Evolutionary conservation across 2,797 vertebrate genomes (phyloP), one percentile per base, ranked within the genome.

Genomic region (Microhierax caerulescens): DNA sequence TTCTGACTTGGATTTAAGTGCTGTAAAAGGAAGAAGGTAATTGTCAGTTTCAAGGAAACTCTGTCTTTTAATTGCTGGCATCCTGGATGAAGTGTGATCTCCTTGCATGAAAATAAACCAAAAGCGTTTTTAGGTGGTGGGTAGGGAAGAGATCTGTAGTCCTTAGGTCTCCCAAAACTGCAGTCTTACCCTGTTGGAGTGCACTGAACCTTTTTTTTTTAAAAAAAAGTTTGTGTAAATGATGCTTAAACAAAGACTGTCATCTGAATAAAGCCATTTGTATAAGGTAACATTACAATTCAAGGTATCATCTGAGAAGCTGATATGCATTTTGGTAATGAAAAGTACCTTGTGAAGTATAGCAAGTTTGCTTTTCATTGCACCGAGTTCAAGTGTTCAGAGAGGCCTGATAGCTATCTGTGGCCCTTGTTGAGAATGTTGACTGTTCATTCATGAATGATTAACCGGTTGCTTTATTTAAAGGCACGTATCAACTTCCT

Each of bases 401-500:
- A 51, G 79, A 69, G 82, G 73, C 61, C 64, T 73, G 96, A 88
- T 93, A 92, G 61, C 10, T 85, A 85, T 92, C 86, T 94, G 34
- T 9, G 9, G 94, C 92, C 88, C 87, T 86, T 95, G 84, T 81
- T 93, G 86, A 57, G 85, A 91, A 94, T 80, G 78, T 93, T 96
- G 87, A 56, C 93, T 92, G 73, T 69, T 94, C 76, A 32, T 92
- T 97, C 83, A 82, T 95, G 56, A 95, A 97, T 97, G 92, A 97
- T 97, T 97, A 97, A 96, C 95, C 54, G 78, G 39, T 86, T 87
- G 83, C 39, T 89, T 94, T 91, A 93, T 93, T 95, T 74, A 83
- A 79, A 90, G 86, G 88, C 45, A 36, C 3, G 0, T 83, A 79
- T 53, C 90, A 91, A 48, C 85, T 90, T 90, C 85, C 88, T 91